Percentiles rank a stretch among this genome's conserved stretches.
Evolutionary conservation across 2,888 invertebrate species (phyloP).

Genomic region (Drosophila percnosoma): DNA sequence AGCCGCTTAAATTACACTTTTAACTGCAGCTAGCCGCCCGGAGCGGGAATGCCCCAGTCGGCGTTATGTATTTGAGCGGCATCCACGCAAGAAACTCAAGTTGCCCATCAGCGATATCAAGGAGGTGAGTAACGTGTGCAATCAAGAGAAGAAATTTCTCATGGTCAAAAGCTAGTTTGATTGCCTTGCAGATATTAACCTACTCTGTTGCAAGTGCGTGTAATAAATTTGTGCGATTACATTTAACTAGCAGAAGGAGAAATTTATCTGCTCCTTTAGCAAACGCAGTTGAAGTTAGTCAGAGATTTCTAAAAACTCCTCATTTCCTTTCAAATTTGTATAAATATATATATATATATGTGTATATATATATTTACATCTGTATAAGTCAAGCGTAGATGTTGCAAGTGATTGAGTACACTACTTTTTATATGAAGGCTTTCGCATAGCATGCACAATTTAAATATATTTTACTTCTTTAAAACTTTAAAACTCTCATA

Average conservation of each 20-base stretch:
- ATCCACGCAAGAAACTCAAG: constrained; percentile 93
- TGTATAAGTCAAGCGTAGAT: background rate
- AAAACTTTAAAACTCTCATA: background rate
- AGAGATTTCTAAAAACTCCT: background rate
- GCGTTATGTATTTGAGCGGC: constrained; percentile 94
- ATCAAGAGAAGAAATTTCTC: background rate
- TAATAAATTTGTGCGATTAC: constrained; percentile 2
- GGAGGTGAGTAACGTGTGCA: constrained; percentile 86
- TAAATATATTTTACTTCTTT: background rate
- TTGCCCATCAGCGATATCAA: constrained; percentile 92
- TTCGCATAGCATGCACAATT: background rate
- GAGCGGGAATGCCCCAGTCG: constrained; percentile 95
- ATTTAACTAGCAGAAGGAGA: background rate
- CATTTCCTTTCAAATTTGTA: background rate
- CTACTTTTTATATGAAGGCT: background rate
- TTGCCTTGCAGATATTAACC: background rate
- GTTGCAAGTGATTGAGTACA: background rate
- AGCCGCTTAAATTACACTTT: background rate
- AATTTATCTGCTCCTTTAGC: background rate
- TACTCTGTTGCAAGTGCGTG: background rate
- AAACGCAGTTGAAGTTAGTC: background rate
- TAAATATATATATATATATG: too few species aligned
- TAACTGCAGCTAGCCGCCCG: constrained; percentile 89
- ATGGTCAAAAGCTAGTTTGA: background rate
- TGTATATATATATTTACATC: rapidly evolving